phyloP scores from a whole-genome alignment of 2,797 vertebrate species.

The Amniataba percoides region DNA sequence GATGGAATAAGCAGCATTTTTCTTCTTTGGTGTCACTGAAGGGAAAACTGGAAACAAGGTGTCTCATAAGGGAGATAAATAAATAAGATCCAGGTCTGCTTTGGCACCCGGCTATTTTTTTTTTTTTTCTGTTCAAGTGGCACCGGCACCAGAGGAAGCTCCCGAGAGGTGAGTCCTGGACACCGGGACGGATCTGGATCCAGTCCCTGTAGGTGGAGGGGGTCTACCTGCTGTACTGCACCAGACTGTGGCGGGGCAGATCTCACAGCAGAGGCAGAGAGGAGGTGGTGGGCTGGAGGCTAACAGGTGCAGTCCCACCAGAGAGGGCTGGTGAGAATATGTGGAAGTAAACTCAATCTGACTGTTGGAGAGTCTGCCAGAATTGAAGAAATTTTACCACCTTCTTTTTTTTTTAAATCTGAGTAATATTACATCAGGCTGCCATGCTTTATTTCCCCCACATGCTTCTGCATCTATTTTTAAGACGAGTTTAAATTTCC shows the following conservation, averaged over 20 bases:
- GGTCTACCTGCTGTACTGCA: slow-evolving; percentile 46
- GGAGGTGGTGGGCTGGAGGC: slow-evolving; percentile 38
- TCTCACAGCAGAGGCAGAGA: slow-evolving; percentile 49
- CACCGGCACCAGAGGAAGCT: slow-evolving; percentile 33
- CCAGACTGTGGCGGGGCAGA: slow-evolving; percentile 13
- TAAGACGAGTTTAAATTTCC: slow-evolving; percentile 8
- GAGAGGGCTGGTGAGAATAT: slow-evolving; percentile 39
- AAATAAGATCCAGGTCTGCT: slow-evolving; percentile 27
- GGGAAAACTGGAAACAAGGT: slow-evolving; percentile 63
- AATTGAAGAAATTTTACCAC: slow-evolving; percentile 4
- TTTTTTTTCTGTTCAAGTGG: slow-evolving; percentile 8
- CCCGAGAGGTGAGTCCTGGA: slow-evolving; percentile 71
- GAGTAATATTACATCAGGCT: slow-evolving; percentile 15
- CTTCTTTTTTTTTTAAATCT: slow-evolving; percentile 19
- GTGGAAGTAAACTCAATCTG: slow-evolving; percentile 39
- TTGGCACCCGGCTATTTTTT: slow-evolving; percentile 12
- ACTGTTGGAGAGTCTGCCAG: neutral
- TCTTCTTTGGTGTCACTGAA: slow-evolving; percentile 53
- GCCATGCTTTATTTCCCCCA: neutral
- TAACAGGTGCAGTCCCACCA: slow-evolving; percentile 83
- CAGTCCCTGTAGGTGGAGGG: slow-evolving; percentile 4
- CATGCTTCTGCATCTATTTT: slow-evolving; percentile 6
- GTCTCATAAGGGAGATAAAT: slow-evolving; percentile 22
- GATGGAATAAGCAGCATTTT: slow-evolving; percentile 81
- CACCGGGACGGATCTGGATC: slow-evolving; percentile 16